Base-by-base conservation (phyloP, 2,113 vertebrate genomes). In the Fregata magnificens region DNA sequence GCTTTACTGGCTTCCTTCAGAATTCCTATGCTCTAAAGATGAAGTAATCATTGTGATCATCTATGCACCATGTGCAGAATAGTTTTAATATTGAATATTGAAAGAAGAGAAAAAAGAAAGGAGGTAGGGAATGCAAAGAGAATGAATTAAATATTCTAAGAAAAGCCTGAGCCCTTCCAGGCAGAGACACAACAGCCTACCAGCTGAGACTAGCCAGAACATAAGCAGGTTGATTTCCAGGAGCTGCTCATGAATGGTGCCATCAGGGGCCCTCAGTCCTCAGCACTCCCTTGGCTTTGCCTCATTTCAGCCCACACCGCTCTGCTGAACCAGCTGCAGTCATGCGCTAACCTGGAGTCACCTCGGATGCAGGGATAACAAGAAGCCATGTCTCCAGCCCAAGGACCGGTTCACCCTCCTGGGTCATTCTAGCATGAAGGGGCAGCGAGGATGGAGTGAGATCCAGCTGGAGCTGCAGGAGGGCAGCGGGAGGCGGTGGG, bases 301-400 rank as follows among this genome's bases (percentile, higher is more conserved):
- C 89, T 80, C 2, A 0, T 38, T 34, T 34, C 82, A 86, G 52
- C 47, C 89, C 89, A 52, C 40, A 81, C 9, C 6, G 0, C 50
- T 66, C 58, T 38, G 73, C 77, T 2, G 2, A 93, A 29, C 13
- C 2, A 0, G 58, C 88, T 56, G 90, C 77, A 34, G 74, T 34
- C 9, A 0, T 32, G 19, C 0, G 93, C 97, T 95, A 95, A 98
- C 96, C 97, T 98, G 96, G 96, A 94, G 73, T 96, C 96, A 82
- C 93, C 94, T 92, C 78, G 91, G 96, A 98, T 13, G 89, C 97
- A 98, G 61, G 94, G 94, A 79, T 91, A 98, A 86, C 98, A 98
- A 53, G 95, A 93, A 93, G 95, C 85, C 97, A 97, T 98, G 95
- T 89, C 97, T 95, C 70, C 81, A 93, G 76, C 58, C 11, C 63